These are phyloP conservation scores for Epinotia brunnichana DNA, from an alignment of 2,888 invertebrate species.

Conservation along the genomic window DNA sequence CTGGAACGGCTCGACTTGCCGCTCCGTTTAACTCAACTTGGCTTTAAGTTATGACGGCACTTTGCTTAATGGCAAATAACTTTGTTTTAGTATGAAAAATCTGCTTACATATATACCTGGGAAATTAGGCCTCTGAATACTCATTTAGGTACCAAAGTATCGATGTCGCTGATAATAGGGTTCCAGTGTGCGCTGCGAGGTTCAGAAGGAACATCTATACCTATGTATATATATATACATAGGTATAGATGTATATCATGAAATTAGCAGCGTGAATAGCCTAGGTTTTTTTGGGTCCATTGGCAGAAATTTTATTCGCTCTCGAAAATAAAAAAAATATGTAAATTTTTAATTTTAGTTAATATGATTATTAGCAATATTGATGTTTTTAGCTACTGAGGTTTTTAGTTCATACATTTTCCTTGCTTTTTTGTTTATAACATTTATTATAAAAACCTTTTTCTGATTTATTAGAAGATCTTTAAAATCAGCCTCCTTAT, in stretches of 20 bases:
- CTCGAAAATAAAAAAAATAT: too few relatives aligned
- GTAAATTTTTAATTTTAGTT: too few relatives aligned
- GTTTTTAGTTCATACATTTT: not conserved
- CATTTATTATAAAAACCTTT: not conserved
- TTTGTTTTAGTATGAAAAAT: constrained; percentile 35
- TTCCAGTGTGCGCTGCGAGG: too few relatives aligned
- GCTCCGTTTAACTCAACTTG: constrained; percentile 42
- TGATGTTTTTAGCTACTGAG: too few relatives aligned
- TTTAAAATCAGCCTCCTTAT: not conserved
- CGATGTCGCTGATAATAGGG: too few relatives aligned
- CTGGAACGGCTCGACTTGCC: constrained; percentile 36
- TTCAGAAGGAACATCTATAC: too few relatives aligned
- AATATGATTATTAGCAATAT: too few relatives aligned
- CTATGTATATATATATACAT: too few relatives aligned
- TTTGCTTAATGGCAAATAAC: constrained; percentile 40
- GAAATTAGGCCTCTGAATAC: not conserved
- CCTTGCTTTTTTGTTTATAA: not conserved
- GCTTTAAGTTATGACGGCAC: constrained; percentile 44
- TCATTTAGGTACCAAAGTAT: not conserved
- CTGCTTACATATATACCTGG: not conserved
- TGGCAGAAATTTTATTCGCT: too few relatives aligned
- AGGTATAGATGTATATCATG: too few relatives aligned
- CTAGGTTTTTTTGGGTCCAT: too few relatives aligned
- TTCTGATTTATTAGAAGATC: not conserved
- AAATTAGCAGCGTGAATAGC: too few relatives aligned